These are phyloP conservation scores for Pseudomugil gertrudae DNA, from an alignment of 2,797 vertebrate genomes.

Conservation along the genomic window DNA sequence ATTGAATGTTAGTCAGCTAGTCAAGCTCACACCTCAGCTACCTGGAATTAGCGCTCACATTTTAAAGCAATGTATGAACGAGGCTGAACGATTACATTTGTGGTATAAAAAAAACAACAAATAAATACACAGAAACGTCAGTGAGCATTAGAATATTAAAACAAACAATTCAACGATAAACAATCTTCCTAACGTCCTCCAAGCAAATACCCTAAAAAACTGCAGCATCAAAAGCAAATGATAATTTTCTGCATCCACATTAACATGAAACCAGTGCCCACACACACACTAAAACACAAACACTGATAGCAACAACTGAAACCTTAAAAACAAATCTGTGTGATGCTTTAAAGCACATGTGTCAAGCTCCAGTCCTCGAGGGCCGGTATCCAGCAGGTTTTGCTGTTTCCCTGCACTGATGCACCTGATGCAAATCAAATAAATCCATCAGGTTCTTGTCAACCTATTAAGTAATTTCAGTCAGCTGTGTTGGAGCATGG, in stretches of 20 bases:
- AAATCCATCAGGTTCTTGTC: too few relatives aligned
- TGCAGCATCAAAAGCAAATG: conserved; percentile 22
- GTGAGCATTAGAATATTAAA: background rate
- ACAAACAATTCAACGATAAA: background rate
- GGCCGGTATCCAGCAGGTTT: too few relatives aligned
- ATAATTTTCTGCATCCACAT: conserved; percentile 22
- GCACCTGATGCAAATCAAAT: too few relatives aligned
- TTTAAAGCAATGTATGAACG: conserved; percentile 33
- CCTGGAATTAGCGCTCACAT: conserved; percentile 50
- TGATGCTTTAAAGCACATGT: conserved; percentile 55
- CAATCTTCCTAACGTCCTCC: too few relatives aligned
- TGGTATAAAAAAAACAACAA: background rate
- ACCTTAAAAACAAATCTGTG: conserved; percentile 34
- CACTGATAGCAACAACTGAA: conserved; percentile 24
- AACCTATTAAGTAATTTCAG: too few relatives aligned
- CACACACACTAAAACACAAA: conserved; percentile 24
- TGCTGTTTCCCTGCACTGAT: too few relatives aligned
- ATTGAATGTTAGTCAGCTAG: conserved; percentile 49
- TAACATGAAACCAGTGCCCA: conserved; percentile 45
- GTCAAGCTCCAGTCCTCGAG: too few relatives aligned
- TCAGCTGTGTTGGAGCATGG: too few relatives aligned
- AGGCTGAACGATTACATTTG: background rate
- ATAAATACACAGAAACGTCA: too few relatives aligned
- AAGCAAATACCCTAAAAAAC: conserved; percentile 21
- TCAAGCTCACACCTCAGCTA: conserved; percentile 47